Conservation (phyloP, 1,140 invertebrate species). For the Drosophila tsacasi region DNA sequence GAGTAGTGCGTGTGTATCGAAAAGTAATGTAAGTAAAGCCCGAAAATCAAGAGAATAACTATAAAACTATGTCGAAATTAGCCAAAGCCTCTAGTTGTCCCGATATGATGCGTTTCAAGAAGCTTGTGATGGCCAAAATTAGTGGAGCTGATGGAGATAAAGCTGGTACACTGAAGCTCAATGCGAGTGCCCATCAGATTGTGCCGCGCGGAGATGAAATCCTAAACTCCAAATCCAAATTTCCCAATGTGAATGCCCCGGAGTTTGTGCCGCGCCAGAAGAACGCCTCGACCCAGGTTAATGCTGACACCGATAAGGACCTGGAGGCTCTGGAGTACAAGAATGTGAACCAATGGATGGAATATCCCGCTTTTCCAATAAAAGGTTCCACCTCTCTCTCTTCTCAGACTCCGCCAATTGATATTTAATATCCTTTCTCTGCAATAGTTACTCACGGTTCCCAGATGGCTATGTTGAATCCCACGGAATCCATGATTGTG, state of each 20-base stretch:
- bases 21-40: no score
- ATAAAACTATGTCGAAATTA: neutral
- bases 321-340: neutral
- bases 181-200: conserved; percentile 31
- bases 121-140: no score
- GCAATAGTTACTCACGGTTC: neutral
- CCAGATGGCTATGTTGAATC: conserved; percentile 13
- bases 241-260: neutral
- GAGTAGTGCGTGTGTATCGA: neutral
- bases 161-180: conserved; percentile 9
- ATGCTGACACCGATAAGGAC: neutral
- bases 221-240: rapidly evolving
- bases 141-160: neutral
- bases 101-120: no score
- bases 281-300: neutral
- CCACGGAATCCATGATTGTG: conserved; percentile 7
- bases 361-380: conserved; percentile 36
- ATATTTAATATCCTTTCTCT: neutral
- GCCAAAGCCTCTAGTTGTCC: neutral
- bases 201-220: conserved; percentile 15
- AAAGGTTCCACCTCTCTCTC: neutral
- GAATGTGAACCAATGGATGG: conserved; percentile 42
- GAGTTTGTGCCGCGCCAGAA: neutral
- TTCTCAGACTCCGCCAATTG: neutral
- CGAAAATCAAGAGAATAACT: no score